phyloP scores from a whole-genome alignment of 2,888 invertebrate species.

The Leptinotarsa peninsularis region DNA sequence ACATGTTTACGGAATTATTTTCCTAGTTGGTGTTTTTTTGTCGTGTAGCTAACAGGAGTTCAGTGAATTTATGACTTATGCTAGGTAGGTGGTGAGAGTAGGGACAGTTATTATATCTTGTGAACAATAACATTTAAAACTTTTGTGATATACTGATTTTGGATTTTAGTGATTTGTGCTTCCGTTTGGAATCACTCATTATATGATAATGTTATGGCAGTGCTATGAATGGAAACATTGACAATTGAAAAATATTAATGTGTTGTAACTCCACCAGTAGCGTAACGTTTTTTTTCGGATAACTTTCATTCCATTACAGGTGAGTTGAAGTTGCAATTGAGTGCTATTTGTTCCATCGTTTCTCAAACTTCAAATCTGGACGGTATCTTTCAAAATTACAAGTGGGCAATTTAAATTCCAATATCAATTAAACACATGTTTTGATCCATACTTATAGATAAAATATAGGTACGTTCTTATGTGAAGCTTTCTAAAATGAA shows the following conservation, averaged over 20 bases:
- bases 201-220: constrained; percentile 2
- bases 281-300: constrained; percentile 15
- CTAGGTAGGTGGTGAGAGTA: constrained; percentile 14
- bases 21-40: background rate
- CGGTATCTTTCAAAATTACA: constrained; percentile 13
- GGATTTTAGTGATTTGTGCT: constrained; percentile 16
- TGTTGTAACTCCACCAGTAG: constrained; percentile 19
- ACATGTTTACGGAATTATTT: too few relatives aligned
- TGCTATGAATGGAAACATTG: constrained; percentile 18
- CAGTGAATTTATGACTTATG: constrained; percentile 5
- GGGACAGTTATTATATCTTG: background rate
- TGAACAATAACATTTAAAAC: constrained; percentile 7
- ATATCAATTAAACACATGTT: constrained; percentile 3
- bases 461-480: constrained; percentile 17
- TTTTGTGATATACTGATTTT: constrained; percentile 1
- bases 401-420: constrained; percentile 12
- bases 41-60: background rate
- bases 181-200: constrained; percentile 14
- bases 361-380: constrained; percentile 14
- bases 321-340: constrained; percentile 15
- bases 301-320: constrained; percentile 29
- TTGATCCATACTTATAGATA: constrained; percentile 9
- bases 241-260: constrained; percentile 24
- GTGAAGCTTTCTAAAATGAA: constrained; percentile 11
- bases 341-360: background rate